Evolutionary conservation across 2,797 vertebrate species (phyloP), one percentile per base, ranked within the genome.

Genomic region (Molossus alvarezi): DNA sequence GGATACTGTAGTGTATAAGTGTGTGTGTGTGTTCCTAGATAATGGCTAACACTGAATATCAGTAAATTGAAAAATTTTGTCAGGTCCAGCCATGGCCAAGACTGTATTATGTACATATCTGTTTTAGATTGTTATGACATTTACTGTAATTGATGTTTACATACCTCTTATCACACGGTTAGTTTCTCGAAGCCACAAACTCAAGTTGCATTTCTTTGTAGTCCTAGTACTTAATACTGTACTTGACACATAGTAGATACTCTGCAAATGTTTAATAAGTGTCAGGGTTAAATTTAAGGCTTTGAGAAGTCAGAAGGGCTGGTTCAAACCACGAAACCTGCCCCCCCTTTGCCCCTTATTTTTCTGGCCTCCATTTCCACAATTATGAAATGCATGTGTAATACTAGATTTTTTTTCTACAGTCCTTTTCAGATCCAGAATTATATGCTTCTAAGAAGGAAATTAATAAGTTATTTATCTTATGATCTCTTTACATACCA

Each of bases 201-300:
- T 55, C 53, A 73, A 89, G 41, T 25, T 67, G 9, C 51, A 64
- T 60, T 76, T 92, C 51, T 88, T 90, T 60, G 21, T 80, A 67
- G 53, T 84, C 37, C 37, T 79, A 58, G 51, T 29, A 58, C 11
- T 71, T 76, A 90, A 18, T 58, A 71, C 15, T 29, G 1, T 25
- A 77, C 13, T 62, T 91, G 62, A 55, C 84, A 71, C 55, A 88
- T 23, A 90, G 60, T 29, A 69, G 55, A 58, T 51, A 88, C 48
- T 79, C 71, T 73, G 71, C 41, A 72, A 96, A 84, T 37, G 18
- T 72, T 88, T 72, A 76, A 65, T 92, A 84, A 73, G 67, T 41
- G 23, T 37, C 5, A 9, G 55, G 72, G 57, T 6, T 95, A 23
- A 89, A 79, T 21, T 89, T 57, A n/a, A 79, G 29, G 48, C 72